These are phyloP conservation scores for Lepidurus arcticus DNA, from an alignment of 1,140 invertebrate species.

Conservation along the genomic window DNA sequence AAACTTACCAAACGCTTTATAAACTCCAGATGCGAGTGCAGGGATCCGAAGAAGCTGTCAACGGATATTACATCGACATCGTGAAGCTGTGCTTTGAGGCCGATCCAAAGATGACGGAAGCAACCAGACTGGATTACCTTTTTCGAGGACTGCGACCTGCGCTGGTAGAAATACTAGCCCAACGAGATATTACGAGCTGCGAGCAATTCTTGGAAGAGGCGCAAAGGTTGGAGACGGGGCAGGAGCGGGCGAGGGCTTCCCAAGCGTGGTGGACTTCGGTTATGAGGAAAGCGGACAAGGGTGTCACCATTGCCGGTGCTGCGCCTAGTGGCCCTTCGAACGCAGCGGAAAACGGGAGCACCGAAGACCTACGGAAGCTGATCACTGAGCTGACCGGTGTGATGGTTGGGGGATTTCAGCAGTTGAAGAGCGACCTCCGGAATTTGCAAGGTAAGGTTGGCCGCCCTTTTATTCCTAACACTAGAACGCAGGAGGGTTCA, in stretches of 20 bases:
- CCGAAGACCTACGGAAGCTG: neutral
- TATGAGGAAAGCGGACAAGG: neutral
- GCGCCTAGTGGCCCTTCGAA: neutral
- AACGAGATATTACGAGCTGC: neutral
- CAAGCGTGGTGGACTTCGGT: constrained; percentile 11
- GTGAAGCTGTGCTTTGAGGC: neutral
- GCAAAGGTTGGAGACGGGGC: neutral
- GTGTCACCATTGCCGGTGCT: neutral
- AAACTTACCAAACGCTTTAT: neutral
- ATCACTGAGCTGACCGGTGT: neutral
- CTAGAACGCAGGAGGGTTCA: neutral
- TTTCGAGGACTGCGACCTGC: neutral
- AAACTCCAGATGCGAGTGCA: neutral
- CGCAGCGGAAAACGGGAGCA: neutral
- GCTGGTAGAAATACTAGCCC: neutral
- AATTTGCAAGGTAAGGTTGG: neutral
- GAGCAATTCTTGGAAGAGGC: neutral
- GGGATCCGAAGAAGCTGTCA: neutral
- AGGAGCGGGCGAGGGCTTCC: neutral
- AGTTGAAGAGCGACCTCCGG: neutral
- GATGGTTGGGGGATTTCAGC: neutral
- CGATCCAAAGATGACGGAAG: neutral
- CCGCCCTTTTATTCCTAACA: neutral
- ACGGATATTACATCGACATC: neutral
- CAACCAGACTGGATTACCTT: neutral